phyloP scores from a whole-genome alignment of 1,140 invertebrate species.

The Ceratina australensis region DNA sequence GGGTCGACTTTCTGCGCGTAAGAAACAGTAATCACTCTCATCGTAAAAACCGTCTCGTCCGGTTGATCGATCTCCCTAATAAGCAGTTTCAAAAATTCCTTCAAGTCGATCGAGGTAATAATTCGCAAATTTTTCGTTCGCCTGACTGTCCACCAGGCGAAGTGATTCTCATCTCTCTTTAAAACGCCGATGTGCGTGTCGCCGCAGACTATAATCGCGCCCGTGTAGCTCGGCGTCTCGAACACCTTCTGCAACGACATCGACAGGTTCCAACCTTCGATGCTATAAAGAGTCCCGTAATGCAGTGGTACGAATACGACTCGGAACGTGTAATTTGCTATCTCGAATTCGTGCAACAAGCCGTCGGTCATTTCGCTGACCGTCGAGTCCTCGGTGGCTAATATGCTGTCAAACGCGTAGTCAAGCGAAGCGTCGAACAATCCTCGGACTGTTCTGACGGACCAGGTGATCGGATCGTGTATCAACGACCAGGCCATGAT shows the following conservation, averaged over 20 bases:
- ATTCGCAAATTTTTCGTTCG: constrained; percentile 69
- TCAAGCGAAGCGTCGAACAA: constrained; percentile 69
- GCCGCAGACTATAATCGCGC: constrained; percentile 68
- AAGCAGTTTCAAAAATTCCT: constrained; percentile 72
- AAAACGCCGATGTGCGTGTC: constrained; percentile 69
- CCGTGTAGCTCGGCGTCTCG: constrained; percentile 68
- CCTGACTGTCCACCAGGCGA: constrained; percentile 72
- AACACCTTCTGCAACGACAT: constrained; percentile 71
- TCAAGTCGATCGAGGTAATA: constrained; percentile 61
- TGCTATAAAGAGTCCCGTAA: constrained; percentile 62
- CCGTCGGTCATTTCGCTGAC: constrained; percentile 60
- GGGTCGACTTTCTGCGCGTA: constrained; percentile 71
- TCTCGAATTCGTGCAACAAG: constrained; percentile 67
- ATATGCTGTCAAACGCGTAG: constrained; percentile 65
- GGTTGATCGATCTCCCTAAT: constrained; percentile 61
- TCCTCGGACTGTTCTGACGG: constrained; percentile 64
- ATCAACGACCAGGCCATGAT: constrained; percentile 76
- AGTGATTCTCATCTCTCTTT: constrained; percentile 65
- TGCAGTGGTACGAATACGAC: constrained; percentile 72
- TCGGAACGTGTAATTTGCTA: constrained; percentile 74
- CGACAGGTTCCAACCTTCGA: constrained; percentile 69
- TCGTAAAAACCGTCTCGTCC: constrained; percentile 49
- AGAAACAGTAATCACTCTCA: constrained; percentile 71
- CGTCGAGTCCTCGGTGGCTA: constrained; percentile 62
- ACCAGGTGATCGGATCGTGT: constrained; percentile 72